Percentiles rank a stretch among this genome's conserved stretches.
phyloP scores from a whole-genome alignment of 2,113 vertebrate genomes.

The Silurus meridionalis region DNA sequence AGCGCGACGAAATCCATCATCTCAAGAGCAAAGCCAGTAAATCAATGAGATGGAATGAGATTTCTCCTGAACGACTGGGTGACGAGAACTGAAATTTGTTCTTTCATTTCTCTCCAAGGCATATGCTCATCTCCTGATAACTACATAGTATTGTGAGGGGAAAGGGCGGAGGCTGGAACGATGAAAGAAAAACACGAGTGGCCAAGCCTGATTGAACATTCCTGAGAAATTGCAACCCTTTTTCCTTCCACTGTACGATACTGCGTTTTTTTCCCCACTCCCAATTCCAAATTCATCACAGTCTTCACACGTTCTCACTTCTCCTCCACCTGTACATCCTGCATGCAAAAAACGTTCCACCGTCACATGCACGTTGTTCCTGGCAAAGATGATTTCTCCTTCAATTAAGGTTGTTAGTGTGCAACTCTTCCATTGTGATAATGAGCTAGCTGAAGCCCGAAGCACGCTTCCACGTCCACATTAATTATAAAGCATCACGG shows the following conservation, averaged over 20 bases:
- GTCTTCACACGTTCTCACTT: not conserved
- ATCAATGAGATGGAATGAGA: slow-evolving; percentile 49
- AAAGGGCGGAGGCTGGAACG: not conserved
- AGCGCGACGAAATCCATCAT: slow-evolving; percentile 57
- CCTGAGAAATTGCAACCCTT: not conserved
- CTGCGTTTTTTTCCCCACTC: not conserved
- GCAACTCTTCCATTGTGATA: slow-evolving; percentile 31
- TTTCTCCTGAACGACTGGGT: slow-evolving; percentile 30
- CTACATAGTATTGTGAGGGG: not conserved
- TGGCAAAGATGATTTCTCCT: not conserved
- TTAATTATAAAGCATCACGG: slow-evolving; percentile 44
- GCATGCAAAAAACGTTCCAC: not conserved
- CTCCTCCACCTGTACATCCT: not conserved
- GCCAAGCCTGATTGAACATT: slow-evolving; percentile 2
- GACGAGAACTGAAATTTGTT: slow-evolving; percentile 11
- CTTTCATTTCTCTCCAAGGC: not conserved
- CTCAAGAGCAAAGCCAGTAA: slow-evolving; percentile 22
- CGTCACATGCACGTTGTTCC: not conserved
- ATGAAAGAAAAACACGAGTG: not conserved
- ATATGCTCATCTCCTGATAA: slow-evolving; percentile 15
- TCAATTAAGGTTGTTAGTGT: not conserved
- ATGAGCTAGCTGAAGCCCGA: slow-evolving; percentile 42
- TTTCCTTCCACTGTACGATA: not conserved
- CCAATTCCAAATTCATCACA: not conserved
- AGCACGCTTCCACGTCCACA: slow-evolving; percentile 50